These are phyloP conservation scores for Varanus salvator DNA, from an alignment of 2,113 vertebrate species.

Conservation along the genomic window DNA sequence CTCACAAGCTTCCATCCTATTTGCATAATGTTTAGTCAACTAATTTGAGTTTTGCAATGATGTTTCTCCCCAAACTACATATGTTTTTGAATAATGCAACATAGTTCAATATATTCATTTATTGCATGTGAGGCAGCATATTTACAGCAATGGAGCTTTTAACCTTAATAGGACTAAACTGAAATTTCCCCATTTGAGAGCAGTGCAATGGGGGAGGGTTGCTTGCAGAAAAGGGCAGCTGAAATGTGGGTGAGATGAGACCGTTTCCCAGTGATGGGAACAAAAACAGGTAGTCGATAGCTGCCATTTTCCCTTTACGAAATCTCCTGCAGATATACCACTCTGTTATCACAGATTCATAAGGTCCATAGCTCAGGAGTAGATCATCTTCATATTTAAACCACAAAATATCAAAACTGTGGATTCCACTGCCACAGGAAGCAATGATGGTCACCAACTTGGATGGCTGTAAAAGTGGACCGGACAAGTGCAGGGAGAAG, in stretches of 20 bases:
- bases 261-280: not conserved
- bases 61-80: not conserved
- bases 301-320: not conserved
- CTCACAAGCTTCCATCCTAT: not conserved
- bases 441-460: too few species aligned
- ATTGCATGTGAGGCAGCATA: not conserved
- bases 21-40: constrained; percentile 26
- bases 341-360: not conserved
- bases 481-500: too few species aligned
- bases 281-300: not conserved
- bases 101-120: not conserved
- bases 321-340: not conserved
- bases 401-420: too few species aligned
- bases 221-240: not conserved
- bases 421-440: too few species aligned
- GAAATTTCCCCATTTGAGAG: not conserved
- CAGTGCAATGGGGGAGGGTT: not conserved
- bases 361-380: too few species aligned
- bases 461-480: too few species aligned
- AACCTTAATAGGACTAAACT: not conserved
- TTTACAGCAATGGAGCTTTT: not conserved
- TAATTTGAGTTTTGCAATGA: not conserved
- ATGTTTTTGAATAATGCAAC: not conserved
- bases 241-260: not conserved
- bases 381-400: too few species aligned